Conservation (phyloP, 23 tunicate genomes). For the Clavelina lepadiformis region DNA sequence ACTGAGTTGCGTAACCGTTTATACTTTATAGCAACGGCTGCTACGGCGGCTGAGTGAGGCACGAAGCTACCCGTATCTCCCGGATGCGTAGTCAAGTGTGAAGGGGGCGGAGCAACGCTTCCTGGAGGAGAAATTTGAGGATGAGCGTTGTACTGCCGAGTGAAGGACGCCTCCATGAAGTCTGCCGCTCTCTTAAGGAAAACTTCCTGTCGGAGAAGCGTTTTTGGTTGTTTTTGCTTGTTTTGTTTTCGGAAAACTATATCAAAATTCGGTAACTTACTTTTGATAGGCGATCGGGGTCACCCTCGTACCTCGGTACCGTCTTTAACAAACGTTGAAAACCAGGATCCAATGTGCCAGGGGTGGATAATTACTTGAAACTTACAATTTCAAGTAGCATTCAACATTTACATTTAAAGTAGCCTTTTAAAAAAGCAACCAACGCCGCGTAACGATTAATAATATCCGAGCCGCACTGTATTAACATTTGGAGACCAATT, state of each 20-base stretch:
- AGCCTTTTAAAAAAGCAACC: too few species aligned
- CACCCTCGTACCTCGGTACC: conserved; percentile 89
- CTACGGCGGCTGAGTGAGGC: conserved; percentile 33
- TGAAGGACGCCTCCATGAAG: conserved; percentile 53
- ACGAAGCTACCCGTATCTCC: conserved; percentile 21
- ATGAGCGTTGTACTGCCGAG: conserved; percentile 45
- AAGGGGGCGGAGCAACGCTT: conserved; percentile 41
- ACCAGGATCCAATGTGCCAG: conserved; percentile 67
- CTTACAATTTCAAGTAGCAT: too few species aligned
- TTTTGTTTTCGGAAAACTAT: background rate
- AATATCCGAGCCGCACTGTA: too few species aligned
- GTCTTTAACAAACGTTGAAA: conserved; percentile 73
- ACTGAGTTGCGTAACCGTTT: conserved; percentile 53
- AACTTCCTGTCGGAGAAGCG: conserved; percentile 61
- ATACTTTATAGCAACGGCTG: conserved; percentile 48
- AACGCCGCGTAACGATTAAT: too few species aligned
- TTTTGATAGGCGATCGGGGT: conserved; percentile 87
- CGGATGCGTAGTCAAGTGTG: conserved; percentile 30
- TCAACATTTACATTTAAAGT: too few species aligned
- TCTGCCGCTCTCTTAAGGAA: conserved; percentile 86
- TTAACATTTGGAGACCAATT: too few species aligned
- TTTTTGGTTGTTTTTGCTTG: background rate
- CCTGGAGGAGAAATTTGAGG: conserved; percentile 32
- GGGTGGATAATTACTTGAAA: too few species aligned
- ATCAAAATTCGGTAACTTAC: conserved; percentile 25